A percentile compares a stretch with the other conserved stretches of the same genome.
phyloP scores from a whole-genome alignment of 2,113 vertebrate genomes.

The Anas platyrhynchos region DNA sequence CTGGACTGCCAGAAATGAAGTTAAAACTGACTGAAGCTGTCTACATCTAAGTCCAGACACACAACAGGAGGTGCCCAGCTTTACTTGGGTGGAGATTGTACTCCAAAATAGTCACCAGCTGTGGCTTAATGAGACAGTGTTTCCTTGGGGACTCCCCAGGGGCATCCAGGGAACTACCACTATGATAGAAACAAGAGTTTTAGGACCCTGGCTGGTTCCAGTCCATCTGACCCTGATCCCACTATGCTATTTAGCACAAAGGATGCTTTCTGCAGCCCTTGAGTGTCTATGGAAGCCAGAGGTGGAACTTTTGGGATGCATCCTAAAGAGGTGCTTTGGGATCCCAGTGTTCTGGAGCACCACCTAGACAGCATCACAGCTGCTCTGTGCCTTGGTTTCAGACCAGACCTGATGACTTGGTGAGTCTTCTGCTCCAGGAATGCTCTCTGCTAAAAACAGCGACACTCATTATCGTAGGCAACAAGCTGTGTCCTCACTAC shows the following conservation, averaged over 20 bases:
- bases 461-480: rapidly evolving
- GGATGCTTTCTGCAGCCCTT: not conserved
- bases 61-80: not conserved
- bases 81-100: too few species aligned
- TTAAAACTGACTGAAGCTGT: not conserved
- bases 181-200: not conserved
- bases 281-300: not conserved
- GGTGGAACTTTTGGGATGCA: not conserved
- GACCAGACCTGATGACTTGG: rapidly evolving
- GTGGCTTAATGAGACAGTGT: not conserved
- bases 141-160: not conserved
- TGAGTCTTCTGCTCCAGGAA: not conserved
- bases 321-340: not conserved
- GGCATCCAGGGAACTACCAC: not conserved
- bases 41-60: not conserved
- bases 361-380: not conserved
- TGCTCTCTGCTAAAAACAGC: not conserved
- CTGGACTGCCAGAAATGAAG: not conserved
- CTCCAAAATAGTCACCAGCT: not conserved
- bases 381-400: not conserved
- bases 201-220: not conserved
- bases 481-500: rapidly evolving
- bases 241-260: not conserved
- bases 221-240: not conserved
- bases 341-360: not conserved